Evolutionary conservation across 1,140 invertebrate genomes (phyloP).

Genomic region (Ephestia elutella): DNA sequence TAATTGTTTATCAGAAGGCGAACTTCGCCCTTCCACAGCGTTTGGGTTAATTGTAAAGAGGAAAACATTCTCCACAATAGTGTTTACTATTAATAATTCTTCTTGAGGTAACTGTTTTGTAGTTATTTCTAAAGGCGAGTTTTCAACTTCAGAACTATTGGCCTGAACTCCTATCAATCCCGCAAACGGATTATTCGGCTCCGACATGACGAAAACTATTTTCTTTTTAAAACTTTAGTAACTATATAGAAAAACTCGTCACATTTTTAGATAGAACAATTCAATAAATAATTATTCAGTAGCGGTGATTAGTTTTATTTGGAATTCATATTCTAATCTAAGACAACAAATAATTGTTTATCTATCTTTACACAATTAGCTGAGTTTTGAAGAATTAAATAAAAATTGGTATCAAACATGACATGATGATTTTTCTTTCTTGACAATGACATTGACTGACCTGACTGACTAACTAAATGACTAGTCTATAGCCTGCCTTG

Average conservation of each 20-base stretch:
- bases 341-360: conserved; percentile 3
- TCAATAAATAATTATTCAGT: no score
- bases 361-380: conserved; percentile 14
- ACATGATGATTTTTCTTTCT: no score
- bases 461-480: no score
- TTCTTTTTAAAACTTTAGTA: conserved; percentile 11
- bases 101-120: conserved; percentile 22
- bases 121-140: conserved; percentile 23
- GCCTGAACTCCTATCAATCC: conserved; percentile 54
- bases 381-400: conserved; percentile 18
- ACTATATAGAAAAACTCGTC: conserved; percentile 17
- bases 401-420: no score
- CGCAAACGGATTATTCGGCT: conserved; percentile 62
- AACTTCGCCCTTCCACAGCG: conserved; percentile 37
- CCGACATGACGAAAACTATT: conserved; percentile 47
- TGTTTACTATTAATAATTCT: conserved; percentile 48
- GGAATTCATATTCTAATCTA: neutral
- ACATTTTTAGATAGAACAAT: conserved; percentile 3
- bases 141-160: conserved; percentile 30
- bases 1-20: conserved; percentile 55
- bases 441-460: no score
- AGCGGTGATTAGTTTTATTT: no score
- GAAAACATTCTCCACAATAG: conserved; percentile 79
- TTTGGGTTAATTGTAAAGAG: conserved; percentile 78
- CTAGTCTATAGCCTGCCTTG: no score